Evolutionary conservation across 2,797 vertebrate genomes (phyloP).

Genomic region (Gymnopithys bicolor): DNA sequence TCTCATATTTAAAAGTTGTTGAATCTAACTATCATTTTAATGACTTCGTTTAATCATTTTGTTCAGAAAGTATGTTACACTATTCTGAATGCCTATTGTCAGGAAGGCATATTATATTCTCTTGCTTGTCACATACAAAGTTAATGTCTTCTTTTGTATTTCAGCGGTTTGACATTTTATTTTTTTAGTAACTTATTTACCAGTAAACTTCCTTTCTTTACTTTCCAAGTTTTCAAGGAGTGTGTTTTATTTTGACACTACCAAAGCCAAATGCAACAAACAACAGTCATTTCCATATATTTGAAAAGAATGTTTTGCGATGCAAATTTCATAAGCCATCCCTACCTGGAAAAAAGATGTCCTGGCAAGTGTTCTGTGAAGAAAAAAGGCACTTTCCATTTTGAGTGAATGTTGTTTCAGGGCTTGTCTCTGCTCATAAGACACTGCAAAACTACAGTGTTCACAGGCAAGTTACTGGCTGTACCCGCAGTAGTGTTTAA

Average conservation of each 20-base stretch:
- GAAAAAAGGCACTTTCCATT: background rate
- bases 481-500: background rate
- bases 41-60: background rate
- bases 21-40: background rate
- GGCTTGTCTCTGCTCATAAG: background rate
- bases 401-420: background rate
- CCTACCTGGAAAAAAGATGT: background rate
- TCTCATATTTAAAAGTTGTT: background rate
- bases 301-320: background rate
- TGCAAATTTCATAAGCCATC: background rate
- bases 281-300: background rate
- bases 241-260: background rate
- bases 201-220: background rate
- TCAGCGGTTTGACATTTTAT: background rate
- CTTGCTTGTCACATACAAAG: background rate
- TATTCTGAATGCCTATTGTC: background rate
- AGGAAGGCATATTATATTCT: background rate
- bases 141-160: background rate
- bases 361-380: background rate
- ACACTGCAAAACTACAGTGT: background rate
- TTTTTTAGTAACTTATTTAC: slow-evolving; percentile 13
- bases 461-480: background rate
- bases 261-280: background rate
- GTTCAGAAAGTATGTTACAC: background rate
- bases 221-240: background rate